These are phyloP conservation scores for Netta rufina DNA, from an alignment of 2,797 vertebrate species.

Conservation along the genomic window DNA sequence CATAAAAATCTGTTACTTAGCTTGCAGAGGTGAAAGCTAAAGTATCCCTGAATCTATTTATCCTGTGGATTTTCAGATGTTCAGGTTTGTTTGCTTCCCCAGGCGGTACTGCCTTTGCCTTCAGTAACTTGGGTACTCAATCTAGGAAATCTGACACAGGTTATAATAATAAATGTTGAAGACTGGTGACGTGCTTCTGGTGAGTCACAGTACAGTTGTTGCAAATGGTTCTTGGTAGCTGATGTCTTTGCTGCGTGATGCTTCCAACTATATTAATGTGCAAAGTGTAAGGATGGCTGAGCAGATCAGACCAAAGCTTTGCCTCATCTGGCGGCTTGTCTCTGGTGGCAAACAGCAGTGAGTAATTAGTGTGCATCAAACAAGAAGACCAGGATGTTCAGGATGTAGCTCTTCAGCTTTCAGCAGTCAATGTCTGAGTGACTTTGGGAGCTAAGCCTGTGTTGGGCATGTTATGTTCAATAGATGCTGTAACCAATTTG, in stretches of 20 bases:
- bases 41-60: neutral
- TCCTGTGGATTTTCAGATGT: neutral
- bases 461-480: neutral
- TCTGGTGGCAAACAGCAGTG: neutral
- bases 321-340: neutral
- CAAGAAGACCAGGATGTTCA: accelerated
- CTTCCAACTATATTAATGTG: neutral
- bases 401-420: neutral
- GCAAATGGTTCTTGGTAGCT: neutral
- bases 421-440: neutral
- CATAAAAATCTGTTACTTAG: neutral
- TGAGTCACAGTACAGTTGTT: neutral
- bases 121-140: neutral
- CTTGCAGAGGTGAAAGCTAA: neutral
- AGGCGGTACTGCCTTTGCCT: neutral
- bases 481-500: neutral
- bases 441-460: neutral
- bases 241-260: accelerated
- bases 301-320: accelerated
- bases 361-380: accelerated
- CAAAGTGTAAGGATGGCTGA: accelerated
- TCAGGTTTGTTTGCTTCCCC: neutral
- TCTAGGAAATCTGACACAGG: neutral
- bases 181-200: neutral
- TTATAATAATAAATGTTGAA: neutral